Evolutionary conservation across 2,888 invertebrate genomes (phyloP), one percentile per base, ranked within the genome.

Genomic region (Chalcosyrphus nemorum): DNA sequence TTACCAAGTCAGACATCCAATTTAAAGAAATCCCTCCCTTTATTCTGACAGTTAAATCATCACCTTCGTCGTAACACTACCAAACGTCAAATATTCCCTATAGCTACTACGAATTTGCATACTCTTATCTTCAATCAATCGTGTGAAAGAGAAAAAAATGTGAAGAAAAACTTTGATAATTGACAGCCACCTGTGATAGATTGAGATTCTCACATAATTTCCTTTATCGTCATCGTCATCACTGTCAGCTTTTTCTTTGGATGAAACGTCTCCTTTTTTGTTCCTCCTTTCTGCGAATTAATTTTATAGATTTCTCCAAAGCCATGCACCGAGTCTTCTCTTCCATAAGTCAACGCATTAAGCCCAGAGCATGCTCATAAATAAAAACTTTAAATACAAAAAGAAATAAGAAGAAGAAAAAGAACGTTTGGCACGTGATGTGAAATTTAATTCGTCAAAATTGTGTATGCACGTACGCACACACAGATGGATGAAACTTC

Each of bases 291-390:
- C 11, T 74, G 50, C 65, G 65, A 77, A 78, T 78, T 56, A 72
- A 61, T 72, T 82, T 82, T 43, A 68, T 74, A 78, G 68, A 78
- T 82, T 72, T 66, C 45, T 38, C 59, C 50, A 43, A n/a, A n/a
- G n/a, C 27, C 15, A 15, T 63, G 63, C 57, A 41, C 6, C 38
- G 13, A 35, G 11, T 24, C 38, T 50, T 59, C 41, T 24, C 38
- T 50, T 59, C 41, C 56, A 61, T 74, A 78, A 78, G 82, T 82
- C 82, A 82, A 72, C 77, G 78, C 66, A 78, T 78, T 72, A 78
- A 78, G 61, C 56, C 61, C 56, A 21, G 63, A 56, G 63, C 82
- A 77, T 82, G 82, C 61, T 78, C 27, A 66, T 71, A 82, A 82
- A 82, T 78, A 72, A 72, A 63, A 52, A 54, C 72, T 82, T 74